Conservation (phyloP, 2,113 vertebrate genomes). For the Tenebrosternarchus preto region DNA sequence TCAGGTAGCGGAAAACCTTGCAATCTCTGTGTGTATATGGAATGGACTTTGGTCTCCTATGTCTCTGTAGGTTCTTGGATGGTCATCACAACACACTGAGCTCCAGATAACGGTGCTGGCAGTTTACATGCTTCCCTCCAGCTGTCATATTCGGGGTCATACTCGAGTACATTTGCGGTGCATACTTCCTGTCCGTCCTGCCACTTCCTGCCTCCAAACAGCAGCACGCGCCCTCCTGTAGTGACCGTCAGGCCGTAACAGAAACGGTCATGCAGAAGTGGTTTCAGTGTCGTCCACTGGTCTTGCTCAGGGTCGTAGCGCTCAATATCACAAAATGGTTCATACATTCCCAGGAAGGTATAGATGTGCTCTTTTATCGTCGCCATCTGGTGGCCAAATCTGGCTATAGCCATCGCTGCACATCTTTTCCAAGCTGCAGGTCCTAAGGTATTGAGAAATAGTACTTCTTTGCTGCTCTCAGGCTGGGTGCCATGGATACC, state of each 20-base stretch:
- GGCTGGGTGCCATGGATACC: slow-evolving; percentile 71
- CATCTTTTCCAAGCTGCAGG: slow-evolving; percentile 75
- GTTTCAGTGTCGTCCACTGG: slow-evolving; percentile 87
- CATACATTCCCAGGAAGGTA: slow-evolving; percentile 89
- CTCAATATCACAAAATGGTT: slow-evolving; percentile 94
- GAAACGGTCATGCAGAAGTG: slow-evolving; percentile 83
- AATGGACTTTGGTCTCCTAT: slow-evolving; percentile 26
- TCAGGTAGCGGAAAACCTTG: not conserved
- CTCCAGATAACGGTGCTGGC: slow-evolving; percentile 82
- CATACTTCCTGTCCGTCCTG: slow-evolving; percentile 82
- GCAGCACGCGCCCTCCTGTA: slow-evolving; percentile 77
- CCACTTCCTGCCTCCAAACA: slow-evolving; percentile 93
- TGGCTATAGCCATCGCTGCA: slow-evolving; percentile 87
- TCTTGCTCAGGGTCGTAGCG: slow-evolving; percentile 77
- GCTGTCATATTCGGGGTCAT: slow-evolving; percentile 82
- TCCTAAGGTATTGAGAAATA: slow-evolving; percentile 68
- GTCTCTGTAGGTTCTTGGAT: slow-evolving; percentile 66
- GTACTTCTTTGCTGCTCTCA: slow-evolving; percentile 79
- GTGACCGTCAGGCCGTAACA: slow-evolving; percentile 82
- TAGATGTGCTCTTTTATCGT: slow-evolving; percentile 81
- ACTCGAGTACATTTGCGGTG: slow-evolving; percentile 86
- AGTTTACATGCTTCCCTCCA: slow-evolving; percentile 89
- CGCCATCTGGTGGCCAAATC: slow-evolving; percentile 89
- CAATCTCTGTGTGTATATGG: slow-evolving; percentile 35
- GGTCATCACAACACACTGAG: slow-evolving; percentile 84